phyloP scores from a whole-genome alignment of 2,797 vertebrate genomes.

The Gila robusta region DNA sequence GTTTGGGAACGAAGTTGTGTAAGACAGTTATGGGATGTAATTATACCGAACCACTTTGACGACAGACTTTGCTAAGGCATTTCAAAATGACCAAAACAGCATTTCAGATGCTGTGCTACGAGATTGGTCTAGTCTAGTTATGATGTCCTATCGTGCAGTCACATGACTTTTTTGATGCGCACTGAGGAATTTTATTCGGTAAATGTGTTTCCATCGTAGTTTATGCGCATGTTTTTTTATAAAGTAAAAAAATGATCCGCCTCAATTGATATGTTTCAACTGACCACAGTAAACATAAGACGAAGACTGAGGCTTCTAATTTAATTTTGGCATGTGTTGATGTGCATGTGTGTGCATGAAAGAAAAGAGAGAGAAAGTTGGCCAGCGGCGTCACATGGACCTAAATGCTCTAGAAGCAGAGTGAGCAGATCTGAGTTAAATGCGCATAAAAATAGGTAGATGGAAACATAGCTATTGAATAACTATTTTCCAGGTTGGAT shows the following conservation, averaged over 20 bases:
- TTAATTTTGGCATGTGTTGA: constrained; percentile 64
- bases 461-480: background rate
- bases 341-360: constrained; percentile 48
- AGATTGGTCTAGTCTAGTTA: background rate
- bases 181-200: background rate
- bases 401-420: constrained; percentile 39
- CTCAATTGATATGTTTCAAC: constrained; percentile 41
- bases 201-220: background rate
- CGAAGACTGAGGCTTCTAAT: constrained; percentile 64
- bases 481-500: background rate
- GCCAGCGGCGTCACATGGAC: constrained; percentile 34
- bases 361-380: constrained; percentile 14
- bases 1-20: no score
- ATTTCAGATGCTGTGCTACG: background rate
- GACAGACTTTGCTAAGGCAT: background rate
- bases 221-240: background rate
- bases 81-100: background rate
- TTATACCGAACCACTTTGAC: background rate
- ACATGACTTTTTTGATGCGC: background rate
- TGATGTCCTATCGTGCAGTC: background rate
- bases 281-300: constrained; percentile 53
- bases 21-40: background rate
- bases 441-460: background rate
- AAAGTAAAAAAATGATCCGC: no score
- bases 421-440: constrained; percentile 42